Evolutionary conservation across 2,113 vertebrate species (phyloP).

Genomic region (Ceyx melanurus): DNA sequence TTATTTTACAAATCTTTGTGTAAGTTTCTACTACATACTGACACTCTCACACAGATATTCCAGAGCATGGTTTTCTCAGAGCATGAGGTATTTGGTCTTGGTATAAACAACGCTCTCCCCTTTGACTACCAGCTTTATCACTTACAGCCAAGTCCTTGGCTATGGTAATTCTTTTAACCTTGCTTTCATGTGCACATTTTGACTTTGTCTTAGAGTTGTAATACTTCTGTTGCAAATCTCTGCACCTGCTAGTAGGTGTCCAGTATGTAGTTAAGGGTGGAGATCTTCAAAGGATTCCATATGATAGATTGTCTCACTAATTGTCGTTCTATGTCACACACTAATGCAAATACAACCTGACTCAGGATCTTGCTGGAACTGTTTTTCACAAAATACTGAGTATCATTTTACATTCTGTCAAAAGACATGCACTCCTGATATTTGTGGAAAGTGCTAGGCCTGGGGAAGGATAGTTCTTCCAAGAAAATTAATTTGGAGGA

Average conservation of each 20-base stretch:
- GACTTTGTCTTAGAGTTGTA: neutral
- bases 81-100: neutral
- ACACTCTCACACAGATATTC: neutral
- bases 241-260: neutral
- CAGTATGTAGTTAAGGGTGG: neutral
- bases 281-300: neutral
- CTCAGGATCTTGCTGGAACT: neutral
- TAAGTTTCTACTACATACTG: neutral
- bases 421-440: neutral
- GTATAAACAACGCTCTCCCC: neutral
- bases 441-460: neutral
- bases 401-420: neutral
- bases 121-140: neutral
- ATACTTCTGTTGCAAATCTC: neutral
- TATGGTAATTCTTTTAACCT: neutral
- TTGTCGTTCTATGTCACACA: neutral
- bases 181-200: neutral
- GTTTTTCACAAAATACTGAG: neutral
- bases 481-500: neutral
- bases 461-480: neutral
- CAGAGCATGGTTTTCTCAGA: rapidly evolving
- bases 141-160: neutral
- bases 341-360: neutral
- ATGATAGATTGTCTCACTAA: neutral
- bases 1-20: neutral